Evolutionary conservation across 2,113 vertebrate species (phyloP).

Genomic region (Lota lota): DNA sequence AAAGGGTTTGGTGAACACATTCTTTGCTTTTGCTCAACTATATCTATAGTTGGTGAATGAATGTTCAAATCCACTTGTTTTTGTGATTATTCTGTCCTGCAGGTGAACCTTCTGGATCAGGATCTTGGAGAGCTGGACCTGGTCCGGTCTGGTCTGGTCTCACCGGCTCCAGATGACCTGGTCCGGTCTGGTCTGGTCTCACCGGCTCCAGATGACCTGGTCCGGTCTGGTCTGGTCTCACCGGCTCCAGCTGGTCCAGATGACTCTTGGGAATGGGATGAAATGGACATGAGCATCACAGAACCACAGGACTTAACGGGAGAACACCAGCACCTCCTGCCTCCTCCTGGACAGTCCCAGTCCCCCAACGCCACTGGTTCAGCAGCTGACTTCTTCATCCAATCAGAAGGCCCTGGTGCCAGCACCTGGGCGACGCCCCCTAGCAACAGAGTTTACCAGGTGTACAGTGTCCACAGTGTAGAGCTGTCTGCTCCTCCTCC

Average conservation of each 20-base stretch:
- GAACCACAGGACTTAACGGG: constrained; percentile 55
- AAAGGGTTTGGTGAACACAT: too few species aligned
- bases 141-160: too few species aligned
- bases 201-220: too few species aligned
- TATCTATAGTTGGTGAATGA: too few species aligned
- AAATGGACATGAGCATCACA: constrained; percentile 90
- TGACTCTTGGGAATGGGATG: constrained; percentile 96
- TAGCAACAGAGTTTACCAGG: constrained; percentile 80
- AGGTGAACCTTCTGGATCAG: constrained; percentile 83
- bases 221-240: constrained; percentile 33
- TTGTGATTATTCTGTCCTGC: constrained; percentile 68
- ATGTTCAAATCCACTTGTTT: too few species aligned
- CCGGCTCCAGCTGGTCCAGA: constrained; percentile 70
- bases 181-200: too few species aligned
- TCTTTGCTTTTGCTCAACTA: too few species aligned
- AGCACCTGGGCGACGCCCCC: constrained; percentile 31
- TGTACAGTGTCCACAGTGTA: constrained; percentile 85
- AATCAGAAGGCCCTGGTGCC: background rate
- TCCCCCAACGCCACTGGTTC: constrained; percentile 30
- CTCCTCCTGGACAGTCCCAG: constrained; percentile 51
- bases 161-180: too few species aligned
- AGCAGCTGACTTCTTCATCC: background rate
- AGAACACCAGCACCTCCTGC: constrained; percentile 70
- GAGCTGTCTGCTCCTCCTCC: constrained; percentile 74
- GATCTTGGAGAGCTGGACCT: constrained; percentile 86